Conservation (phyloP, 2,113 vertebrate species). For the Neotoma lepida region DNA sequence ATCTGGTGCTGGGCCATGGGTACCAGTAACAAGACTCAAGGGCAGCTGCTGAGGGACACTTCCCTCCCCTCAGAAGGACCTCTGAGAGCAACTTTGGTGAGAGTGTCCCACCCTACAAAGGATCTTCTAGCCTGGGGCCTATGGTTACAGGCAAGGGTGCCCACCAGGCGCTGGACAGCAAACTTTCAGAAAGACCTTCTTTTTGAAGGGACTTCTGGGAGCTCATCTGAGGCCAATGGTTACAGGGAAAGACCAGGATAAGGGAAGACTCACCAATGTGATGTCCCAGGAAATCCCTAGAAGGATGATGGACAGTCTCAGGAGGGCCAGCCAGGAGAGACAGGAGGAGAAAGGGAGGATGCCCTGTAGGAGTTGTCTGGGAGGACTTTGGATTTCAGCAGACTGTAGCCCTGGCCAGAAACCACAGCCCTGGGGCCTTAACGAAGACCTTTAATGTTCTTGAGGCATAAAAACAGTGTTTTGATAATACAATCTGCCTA, state of each 20-base stretch:
- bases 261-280: neutral
- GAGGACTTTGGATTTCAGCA: neutral
- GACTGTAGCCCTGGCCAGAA: neutral
- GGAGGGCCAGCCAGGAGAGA: neutral
- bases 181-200: neutral
- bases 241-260: neutral
- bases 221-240: neutral
- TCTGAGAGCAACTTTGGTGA: neutral
- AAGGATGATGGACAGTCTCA: neutral
- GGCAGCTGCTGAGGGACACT: neutral
- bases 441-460: neutral
- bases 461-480: neutral
- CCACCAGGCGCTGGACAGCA: neutral
- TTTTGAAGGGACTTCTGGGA: neutral
- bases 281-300: neutral
- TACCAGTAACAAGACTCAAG: neutral
- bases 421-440: neutral
- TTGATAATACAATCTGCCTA: neutral
- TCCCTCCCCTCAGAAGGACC: neutral
- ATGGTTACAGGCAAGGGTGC: neutral
- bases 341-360: neutral
- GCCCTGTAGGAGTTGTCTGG: neutral
- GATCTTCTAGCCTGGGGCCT: neutral
- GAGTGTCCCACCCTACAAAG: neutral
- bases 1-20: neutral